Evolutionary conservation across 2,797 vertebrate genomes (phyloP).

Genomic region (Pseudopleuronectes americanus): DNA sequence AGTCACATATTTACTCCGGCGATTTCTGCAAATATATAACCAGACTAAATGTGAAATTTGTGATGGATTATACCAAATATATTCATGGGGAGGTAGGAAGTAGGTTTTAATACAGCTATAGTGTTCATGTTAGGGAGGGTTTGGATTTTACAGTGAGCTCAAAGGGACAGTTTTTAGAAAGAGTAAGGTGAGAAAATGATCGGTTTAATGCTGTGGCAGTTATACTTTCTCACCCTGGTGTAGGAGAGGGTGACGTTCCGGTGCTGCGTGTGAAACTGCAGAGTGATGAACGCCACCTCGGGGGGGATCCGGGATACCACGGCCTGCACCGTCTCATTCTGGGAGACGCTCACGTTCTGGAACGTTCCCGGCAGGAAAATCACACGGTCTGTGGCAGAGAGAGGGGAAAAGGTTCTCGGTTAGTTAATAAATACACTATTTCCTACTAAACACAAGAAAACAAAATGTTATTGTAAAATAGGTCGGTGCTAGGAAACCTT

Average conservation of each 20-base stretch:
- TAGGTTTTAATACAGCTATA: too few species aligned
- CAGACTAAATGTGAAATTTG: background rate
- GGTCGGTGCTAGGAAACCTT: too few species aligned
- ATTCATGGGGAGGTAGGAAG: background rate
- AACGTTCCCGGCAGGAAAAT: constrained; percentile 90
- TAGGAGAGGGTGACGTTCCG: constrained; percentile 89
- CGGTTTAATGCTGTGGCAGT: background rate
- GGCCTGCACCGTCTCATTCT: constrained; percentile 85
- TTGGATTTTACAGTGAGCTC: background rate
- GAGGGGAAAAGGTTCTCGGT: background rate
- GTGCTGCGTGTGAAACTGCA: constrained; percentile 92
- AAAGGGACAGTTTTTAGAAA: too few species aligned
- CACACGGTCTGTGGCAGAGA: constrained; percentile 81
- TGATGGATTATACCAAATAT: background rate
- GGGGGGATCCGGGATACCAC: constrained; percentile 84
- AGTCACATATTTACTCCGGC: too few species aligned
- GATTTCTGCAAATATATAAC: background rate
- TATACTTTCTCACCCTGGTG: constrained; percentile 81
- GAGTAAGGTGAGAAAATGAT: too few species aligned
- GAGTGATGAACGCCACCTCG: constrained; percentile 86
- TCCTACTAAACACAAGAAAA: background rate
- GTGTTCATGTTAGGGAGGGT: too few species aligned
- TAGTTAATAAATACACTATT: background rate
- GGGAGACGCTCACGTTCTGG: constrained; percentile 86
- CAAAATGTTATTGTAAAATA: too few species aligned